A percentile compares a stretch with the other conserved stretches of the same genome.
Conservation (phyloP, 1,140 invertebrate genomes). For the Steinernema khuongi region DNA sequence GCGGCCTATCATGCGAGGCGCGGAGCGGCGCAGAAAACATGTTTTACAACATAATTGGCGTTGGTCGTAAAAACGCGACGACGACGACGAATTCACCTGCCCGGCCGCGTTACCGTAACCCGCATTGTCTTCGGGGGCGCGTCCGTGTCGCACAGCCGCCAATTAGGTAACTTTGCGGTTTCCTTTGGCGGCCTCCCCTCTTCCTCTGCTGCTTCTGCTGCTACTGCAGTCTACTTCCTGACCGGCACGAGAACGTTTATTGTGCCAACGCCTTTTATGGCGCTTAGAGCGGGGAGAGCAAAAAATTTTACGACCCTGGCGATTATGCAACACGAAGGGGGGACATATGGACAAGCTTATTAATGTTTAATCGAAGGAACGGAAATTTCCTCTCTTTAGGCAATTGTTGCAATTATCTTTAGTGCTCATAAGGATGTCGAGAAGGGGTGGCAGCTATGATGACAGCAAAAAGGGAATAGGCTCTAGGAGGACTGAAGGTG, state of each 20-base stretch:
- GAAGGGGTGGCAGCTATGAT: background rate
- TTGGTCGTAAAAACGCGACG: background rate
- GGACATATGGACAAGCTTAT: background rate
- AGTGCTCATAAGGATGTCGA: too few relatives aligned
- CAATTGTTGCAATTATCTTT: background rate
- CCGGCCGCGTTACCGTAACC: background rate
- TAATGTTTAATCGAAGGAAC: background rate
- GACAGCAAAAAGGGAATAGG: too few relatives aligned
- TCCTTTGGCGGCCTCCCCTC: too few relatives aligned
- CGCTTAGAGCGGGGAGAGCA: background rate
- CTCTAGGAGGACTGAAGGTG: too few relatives aligned
- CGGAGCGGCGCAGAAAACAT: slow-evolving; percentile 1
- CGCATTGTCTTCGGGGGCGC: background rate
- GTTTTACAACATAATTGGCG: slow-evolving; percentile 14
- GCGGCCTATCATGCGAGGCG: background rate
- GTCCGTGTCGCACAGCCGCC: background rate
- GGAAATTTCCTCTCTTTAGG: background rate
- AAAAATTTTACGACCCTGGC: background rate
- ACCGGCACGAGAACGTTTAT: background rate
- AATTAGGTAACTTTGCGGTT: background rate
- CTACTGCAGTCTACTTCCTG: background rate
- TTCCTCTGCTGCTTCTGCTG: background rate
- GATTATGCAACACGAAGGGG: slow-evolving; percentile 1
- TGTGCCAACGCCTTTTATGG: background rate
- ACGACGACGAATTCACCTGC: slow-evolving; percentile 2